A percentile compares a stretch with the other conserved stretches of the same genome.
Evolutionary conservation across 2,888 invertebrate genomes (phyloP).

Genomic region (Apodemia hepburni): DNA sequence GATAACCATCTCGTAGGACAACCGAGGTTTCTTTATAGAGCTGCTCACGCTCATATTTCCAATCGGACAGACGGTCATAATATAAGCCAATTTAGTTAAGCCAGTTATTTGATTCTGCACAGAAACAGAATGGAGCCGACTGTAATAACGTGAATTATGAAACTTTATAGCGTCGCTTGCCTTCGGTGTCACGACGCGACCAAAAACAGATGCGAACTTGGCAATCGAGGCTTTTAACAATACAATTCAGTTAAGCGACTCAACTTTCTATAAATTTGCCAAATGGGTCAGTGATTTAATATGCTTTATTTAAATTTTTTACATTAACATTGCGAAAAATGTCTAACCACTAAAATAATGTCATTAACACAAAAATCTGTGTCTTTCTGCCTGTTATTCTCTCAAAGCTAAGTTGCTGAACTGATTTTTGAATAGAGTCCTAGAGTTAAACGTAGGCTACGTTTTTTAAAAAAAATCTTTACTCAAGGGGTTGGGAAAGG

Average conservation of each 20-base stretch:
- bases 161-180: conserved; percentile 48
- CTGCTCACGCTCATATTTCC: conserved; percentile 52
- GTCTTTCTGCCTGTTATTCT: no score
- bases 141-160: conserved; percentile 39
- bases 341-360: no score
- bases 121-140: conserved; percentile 36
- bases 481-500: no score
- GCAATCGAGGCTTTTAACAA: conserved; percentile 35
- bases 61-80: conserved; percentile 53
- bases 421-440: no score
- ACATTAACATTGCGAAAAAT: neutral
- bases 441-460: no score
- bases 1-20: conserved; percentile 57
- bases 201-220: conserved; percentile 45
- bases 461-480: no score
- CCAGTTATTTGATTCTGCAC: conserved; percentile 41
- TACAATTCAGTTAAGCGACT: conserved; percentile 25
- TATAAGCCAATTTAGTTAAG: conserved; percentile 55
- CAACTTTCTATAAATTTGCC: conserved; percentile 29
- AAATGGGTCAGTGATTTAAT: conserved; percentile 25
- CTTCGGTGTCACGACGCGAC: conserved; percentile 48
- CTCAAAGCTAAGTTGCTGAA: no score
- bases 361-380: no score
- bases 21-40: conserved; percentile 63
- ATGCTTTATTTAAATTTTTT: conserved; percentile 17